Base-by-base conservation (phyloP, 2,888 invertebrate species). In the Epinotia brunnichana region DNA sequence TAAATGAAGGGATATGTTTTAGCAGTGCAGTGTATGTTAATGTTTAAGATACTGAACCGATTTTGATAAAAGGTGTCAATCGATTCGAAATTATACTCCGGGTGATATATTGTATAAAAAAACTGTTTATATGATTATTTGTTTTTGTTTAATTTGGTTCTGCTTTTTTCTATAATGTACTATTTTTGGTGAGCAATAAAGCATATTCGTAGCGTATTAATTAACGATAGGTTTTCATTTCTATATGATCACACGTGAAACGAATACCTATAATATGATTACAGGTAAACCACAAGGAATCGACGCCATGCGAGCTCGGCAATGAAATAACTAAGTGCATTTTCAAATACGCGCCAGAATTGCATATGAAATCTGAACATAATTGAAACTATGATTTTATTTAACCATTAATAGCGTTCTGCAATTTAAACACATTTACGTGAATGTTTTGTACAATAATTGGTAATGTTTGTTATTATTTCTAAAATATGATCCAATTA, bases 261-360 rank as follows among this genome's bases (percentile, higher is more conserved):
- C 13, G 2, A 54, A 9, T 41, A 44, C 41, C 44, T 44, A 9
- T 17, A 24, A 24, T 76, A 73, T 72, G 19, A 69, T 80, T 82
- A 13, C 85, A 92, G 92, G 83, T 92, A 29, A 87, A 89, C 71
- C 86, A 89, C 67, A 80, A 82, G 57, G 81, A 84, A 10, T 79
- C 82, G 3, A 78, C 84, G 7, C 78, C 84, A 0, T 92, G 92
- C 74, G 83, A 90, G 59, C 81, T 92, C 0, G 92, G 90, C 1
- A 92, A 91, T 63, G 91, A 92, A 82, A 83, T 92, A 44, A 85
- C 85, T 0, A 83, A 84, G 2, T 92, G 92, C 75, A 85, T 92
- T 64, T 92, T 88, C 78, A 91, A 92, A 81, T 92, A 92, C 75
- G 92, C 92, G 7, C 92, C 92, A 0, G 92, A 92, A 76, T 74